These are phyloP conservation scores for Acanthosepion pharaonis DNA, from an alignment of 2,888 invertebrate genomes.

Conservation along the genomic window DNA sequence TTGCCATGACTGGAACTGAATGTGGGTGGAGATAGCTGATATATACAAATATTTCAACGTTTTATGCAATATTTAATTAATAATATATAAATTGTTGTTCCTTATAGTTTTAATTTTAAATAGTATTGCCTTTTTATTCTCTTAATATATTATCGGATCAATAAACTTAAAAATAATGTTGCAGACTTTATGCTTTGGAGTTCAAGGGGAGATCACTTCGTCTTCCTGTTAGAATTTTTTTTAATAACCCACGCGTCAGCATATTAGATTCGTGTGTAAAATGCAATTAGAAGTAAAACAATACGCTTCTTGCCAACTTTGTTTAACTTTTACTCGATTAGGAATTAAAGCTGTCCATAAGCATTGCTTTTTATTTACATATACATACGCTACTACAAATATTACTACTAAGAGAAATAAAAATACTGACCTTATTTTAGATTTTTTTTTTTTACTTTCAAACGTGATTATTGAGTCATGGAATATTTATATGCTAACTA, in stretches of 20 bases:
- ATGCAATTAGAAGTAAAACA: neutral
- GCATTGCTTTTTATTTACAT: neutral
- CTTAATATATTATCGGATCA: neutral
- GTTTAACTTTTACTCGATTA: neutral
- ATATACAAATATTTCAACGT: neutral
- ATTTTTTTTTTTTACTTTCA: no score
- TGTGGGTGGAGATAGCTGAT: neutral
- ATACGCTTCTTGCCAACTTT: neutral
- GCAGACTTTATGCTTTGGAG: neutral
- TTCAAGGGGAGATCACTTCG: slow-evolving; percentile 18
- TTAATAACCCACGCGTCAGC: neutral
- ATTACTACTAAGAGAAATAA: no score
- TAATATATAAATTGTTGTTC: neutral
- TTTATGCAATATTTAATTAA: neutral
- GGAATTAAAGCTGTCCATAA: neutral
- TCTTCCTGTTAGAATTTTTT: neutral
- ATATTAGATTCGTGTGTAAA: neutral
- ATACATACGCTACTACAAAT: neutral
- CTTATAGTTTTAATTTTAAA: neutral
- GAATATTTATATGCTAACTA: no score
- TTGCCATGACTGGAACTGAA: neutral
- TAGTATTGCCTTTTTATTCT: neutral
- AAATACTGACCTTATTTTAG: no score
- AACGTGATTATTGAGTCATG: no score
- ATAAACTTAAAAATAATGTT: neutral